Evolutionary conservation across 2,888 invertebrate genomes (phyloP).

Genomic region (Chironomus tentans): DNA sequence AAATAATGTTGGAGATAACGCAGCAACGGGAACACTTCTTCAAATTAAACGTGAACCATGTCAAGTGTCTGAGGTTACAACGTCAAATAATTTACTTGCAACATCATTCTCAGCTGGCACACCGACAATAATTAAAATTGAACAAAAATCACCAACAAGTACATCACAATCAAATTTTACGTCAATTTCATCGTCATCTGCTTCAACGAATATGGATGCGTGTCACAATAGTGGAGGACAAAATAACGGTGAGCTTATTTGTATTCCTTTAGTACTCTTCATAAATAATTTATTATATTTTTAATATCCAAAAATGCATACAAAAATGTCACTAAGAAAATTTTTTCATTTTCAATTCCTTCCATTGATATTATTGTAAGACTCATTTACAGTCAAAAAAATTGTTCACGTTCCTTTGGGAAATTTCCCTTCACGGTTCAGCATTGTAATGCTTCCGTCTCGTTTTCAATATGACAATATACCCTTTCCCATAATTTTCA

Average conservation of each 20-base stretch:
- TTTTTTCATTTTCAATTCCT: too few species aligned
- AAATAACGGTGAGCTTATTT: neutral
- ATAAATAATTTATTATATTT: too few species aligned
- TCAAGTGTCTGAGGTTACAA: constrained; percentile 42
- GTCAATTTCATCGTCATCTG: constrained; percentile 8
- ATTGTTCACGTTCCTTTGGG: too few species aligned
- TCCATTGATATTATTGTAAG: too few species aligned
- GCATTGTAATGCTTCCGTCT: too few species aligned
- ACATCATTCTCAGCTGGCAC: constrained; percentile 31
- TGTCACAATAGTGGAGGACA: constrained; percentile 9
- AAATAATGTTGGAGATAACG: neutral
- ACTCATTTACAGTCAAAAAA: too few species aligned
- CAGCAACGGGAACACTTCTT: constrained; percentile 12
- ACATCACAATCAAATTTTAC: constrained; percentile 8
- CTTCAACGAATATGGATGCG: neutral
- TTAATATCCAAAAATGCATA: too few species aligned
- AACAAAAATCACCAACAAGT: constrained; percentile 37
- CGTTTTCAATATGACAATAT: too few species aligned
- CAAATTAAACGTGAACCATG: constrained; percentile 41
- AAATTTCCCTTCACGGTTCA: too few species aligned
- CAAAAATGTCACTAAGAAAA: too few species aligned
- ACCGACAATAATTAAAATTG: constrained; percentile 40
- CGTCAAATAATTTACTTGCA: constrained; percentile 39
- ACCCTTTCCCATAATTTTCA: neutral
- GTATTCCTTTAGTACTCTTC: too few species aligned